These are phyloP conservation scores for Calameuta filiformis DNA, from an alignment of 2,888 invertebrate species.

Conservation along the genomic window DNA sequence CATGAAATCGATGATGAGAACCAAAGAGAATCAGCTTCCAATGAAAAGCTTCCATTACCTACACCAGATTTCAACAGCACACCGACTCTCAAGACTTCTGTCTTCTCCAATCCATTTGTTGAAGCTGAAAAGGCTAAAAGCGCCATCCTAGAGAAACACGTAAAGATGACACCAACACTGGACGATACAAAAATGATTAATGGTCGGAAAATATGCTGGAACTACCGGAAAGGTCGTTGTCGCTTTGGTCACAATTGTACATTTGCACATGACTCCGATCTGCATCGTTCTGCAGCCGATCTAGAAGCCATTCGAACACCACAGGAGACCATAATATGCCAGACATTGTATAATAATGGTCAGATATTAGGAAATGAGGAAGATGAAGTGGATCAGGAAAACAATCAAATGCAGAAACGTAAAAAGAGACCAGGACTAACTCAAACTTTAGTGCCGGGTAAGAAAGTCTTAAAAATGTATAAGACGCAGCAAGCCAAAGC, in stretches of 20 bases:
- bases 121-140: conserved; percentile 88
- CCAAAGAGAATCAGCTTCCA: conserved; percentile 47
- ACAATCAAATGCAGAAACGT: conserved; percentile 67
- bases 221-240: conserved; percentile 89
- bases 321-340: conserved; percentile 64
- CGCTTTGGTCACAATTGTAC: conserved; percentile 92
- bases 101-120: conserved; percentile 88
- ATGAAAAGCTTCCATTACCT: conserved; percentile 68
- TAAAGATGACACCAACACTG: conserved; percentile 83
- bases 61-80: conserved; percentile 73
- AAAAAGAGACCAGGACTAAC: conserved; percentile 84
- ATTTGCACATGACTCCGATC: conserved; percentile 90
- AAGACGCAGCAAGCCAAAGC: conserved; percentile 72
- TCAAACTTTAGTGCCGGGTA: conserved; percentile 82
- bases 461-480: conserved; percentile 85
- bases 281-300: conserved; percentile 74
- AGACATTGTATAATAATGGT: conserved; percentile 57
- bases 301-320: conserved; percentile 69
- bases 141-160: conserved; percentile 89
- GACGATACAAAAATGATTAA: conserved; percentile 83
- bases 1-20: conserved; percentile 26
- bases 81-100: conserved; percentile 74
- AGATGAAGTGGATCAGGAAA: conserved; percentile 68
- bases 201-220: conserved; percentile 93
- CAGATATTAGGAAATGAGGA: conserved; percentile 24